Evolutionary conservation across 2,113 vertebrate species (phyloP), one percentile per base, ranked within the genome.

Genomic region (Acanthisitta chloris): DNA sequence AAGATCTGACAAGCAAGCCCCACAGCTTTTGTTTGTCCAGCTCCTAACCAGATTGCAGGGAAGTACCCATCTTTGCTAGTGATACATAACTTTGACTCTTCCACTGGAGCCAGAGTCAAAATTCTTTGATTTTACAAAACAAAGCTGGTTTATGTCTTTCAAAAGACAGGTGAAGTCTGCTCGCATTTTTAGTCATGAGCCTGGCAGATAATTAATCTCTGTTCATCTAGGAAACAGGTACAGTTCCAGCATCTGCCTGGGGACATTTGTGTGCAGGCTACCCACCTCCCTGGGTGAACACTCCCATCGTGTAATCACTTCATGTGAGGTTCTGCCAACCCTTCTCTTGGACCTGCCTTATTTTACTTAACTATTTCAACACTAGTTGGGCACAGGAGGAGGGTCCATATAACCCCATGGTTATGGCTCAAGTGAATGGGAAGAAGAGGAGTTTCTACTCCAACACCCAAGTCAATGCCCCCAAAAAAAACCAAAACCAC

Each of bases 1-100:
- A 87, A 90, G 46, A 55, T 43, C 29, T 54, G 36, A 51, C 7
- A 82, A 92, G 43, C 16, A 72, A 86, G 11, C 1, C 12, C 15
- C 13, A 8, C 7, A 28, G 28, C 55, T 33, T 42, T 15, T 43
- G 9, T 72, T 86, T 64, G 54, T 40, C 20, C 69, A 73, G 0
- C 13, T 66, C 2, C 40, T 1, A 59, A 31, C 0, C 14, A 67
- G 45, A 57, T 34, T 1, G 0, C 31, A 52, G n/a, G 26, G 17
- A 82, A 74, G 12, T 36, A 24, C 43, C 18, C 33, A 21, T 46
- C 36, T 76, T 72, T 65, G 25, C 28, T 48, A 61, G 23, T 1
- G 1, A n/a, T 55, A 67, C 25, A 19, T 52, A 36, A 64, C 25
- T 62, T 82, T 62, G 65, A 40, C 31, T 76, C 15, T 79, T 45